These are phyloP conservation scores for Trachymyrmex cornetzi DNA, from an alignment of 1,140 invertebrate genomes.

Conservation along the genomic window DNA sequence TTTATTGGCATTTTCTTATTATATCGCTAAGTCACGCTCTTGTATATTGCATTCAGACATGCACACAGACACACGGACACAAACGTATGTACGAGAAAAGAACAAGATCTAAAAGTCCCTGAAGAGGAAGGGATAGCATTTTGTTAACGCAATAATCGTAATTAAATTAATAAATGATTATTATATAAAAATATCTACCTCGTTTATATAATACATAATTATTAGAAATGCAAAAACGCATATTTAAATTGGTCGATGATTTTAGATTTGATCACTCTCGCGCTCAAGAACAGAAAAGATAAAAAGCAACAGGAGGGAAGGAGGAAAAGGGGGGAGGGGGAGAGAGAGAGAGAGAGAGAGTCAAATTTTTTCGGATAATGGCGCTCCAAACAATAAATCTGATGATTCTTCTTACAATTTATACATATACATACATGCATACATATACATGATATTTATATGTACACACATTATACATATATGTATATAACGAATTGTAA, in stretches of 20 bases:
- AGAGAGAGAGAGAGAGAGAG: slow-evolving; percentile 16
- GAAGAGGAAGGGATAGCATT: slow-evolving; percentile 51
- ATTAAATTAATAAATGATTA: slow-evolving; percentile 74
- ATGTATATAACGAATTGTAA: no score
- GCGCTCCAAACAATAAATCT: slow-evolving; percentile 17
- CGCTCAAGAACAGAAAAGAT: not conserved
- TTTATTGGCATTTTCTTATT: slow-evolving; percentile 67
- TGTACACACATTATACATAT: not conserved
- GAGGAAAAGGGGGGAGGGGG: not conserved
- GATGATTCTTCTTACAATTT: slow-evolving; percentile 80
- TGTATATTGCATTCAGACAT: slow-evolving; percentile 48
- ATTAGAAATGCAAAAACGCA: slow-evolving; percentile 21
- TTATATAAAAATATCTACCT: slow-evolving; percentile 72
- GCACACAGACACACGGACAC: not conserved
- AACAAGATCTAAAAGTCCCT: slow-evolving; percentile 3
- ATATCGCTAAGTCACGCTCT: slow-evolving; percentile 66
- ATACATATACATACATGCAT: slow-evolving; percentile 77
- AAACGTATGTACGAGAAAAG: slow-evolving; percentile 7
- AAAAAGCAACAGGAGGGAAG: not conserved
- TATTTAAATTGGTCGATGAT: slow-evolving; percentile 22
- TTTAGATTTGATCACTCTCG: slow-evolving; percentile 1
- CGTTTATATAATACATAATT: slow-evolving; percentile 42
- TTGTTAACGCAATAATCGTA: slow-evolving; percentile 61
- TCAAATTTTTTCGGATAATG: slow-evolving; percentile 23
- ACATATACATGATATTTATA: slow-evolving; percentile 15